Base-by-base conservation (phyloP, 2,888 invertebrate genomes). In the Drosophila nr. perissopoda region DNA sequence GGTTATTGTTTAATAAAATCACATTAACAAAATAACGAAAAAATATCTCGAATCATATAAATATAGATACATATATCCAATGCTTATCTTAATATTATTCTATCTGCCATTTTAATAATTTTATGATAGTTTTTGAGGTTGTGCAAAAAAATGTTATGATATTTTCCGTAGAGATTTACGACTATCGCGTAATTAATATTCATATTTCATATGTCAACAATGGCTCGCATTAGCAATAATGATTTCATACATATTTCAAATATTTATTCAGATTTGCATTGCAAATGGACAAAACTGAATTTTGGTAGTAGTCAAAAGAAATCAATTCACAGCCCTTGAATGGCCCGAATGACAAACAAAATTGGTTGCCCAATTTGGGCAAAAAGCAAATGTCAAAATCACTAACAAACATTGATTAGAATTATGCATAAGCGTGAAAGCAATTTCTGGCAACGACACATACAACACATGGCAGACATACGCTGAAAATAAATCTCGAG, bases 331-430 rank as follows among this genome's bases (percentile, higher is more conserved):
- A 56, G 53, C 54, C 52, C 61, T 66, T 62, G 75, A 62, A 65
- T 61, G 68, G 53, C 49, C 56, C 18, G 51, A 59, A 74, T 76
- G 72, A 65, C 68, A 76, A 62, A 40, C 25, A 6, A 77, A 72
- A 70, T 56, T 54, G 27, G 54, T 36, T 36, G 57, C 67, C 64
- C 77, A 78, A 80, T 76, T 71, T 71, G 52, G 29, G 21, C 38
- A 71, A 72, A 67, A 68, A 59, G 67, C 70, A 81, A 72, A 69
- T 89, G 82, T 87, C 74, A 84, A 72, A 79, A 62, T 61, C 83
- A 82, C 71, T 53, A 25, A 53, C 42, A 53, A 66, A 62, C 59
- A 72, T 78, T 76, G 61, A 68, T 76, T 79, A 70, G 71, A 82
- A 79, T 84, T 85, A 69, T 59, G 68, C 69, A 76, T 56, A 79